These are phyloP conservation scores for Zapus hudsonius DNA, from an alignment of 2,113 vertebrate species.

Conservation along the genomic window DNA sequence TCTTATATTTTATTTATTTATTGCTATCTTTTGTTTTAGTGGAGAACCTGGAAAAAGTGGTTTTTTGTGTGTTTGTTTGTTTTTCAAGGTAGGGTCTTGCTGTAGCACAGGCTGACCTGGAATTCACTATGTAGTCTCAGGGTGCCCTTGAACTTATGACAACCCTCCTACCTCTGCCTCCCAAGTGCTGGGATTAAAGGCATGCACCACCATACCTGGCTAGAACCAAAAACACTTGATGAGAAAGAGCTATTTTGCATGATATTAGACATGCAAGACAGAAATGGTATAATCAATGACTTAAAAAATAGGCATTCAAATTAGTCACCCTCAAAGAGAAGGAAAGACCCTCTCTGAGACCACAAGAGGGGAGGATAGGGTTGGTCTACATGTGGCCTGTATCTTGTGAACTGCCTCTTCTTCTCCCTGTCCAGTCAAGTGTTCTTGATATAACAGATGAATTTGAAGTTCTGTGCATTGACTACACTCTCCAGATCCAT, in stretches of 20 bases:
- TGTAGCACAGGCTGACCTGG: too few relatives aligned
- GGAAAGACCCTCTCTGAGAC: not conserved
- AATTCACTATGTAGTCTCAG: too few relatives aligned
- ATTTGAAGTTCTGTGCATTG: not conserved
- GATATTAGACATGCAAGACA: not conserved
- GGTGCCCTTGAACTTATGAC: too few relatives aligned
- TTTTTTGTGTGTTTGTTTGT: too few relatives aligned
- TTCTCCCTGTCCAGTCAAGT: not conserved
- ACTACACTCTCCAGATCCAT: not conserved
- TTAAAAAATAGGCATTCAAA: not conserved
- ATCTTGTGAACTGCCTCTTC: not conserved
- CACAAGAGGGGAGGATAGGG: not conserved
- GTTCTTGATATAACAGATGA: not conserved
- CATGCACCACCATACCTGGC: too few relatives aligned
- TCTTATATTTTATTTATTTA: not conserved
- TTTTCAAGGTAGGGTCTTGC: too few relatives aligned
- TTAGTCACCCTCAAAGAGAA: not conserved
- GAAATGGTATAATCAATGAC: not conserved
- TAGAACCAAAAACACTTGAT: too few relatives aligned
- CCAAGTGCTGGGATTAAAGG: too few relatives aligned
- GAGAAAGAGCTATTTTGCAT: not conserved
- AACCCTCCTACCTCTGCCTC: too few relatives aligned
- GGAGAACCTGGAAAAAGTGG: not conserved
- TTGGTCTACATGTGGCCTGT: not conserved
- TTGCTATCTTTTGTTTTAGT: not conserved